Percentiles rank a stretch among this genome's conserved stretches.
These are phyloP conservation scores for Urocynchramus pylzowi DNA, from an alignment of 2,113 vertebrate species.

Conservation along the genomic window DNA sequence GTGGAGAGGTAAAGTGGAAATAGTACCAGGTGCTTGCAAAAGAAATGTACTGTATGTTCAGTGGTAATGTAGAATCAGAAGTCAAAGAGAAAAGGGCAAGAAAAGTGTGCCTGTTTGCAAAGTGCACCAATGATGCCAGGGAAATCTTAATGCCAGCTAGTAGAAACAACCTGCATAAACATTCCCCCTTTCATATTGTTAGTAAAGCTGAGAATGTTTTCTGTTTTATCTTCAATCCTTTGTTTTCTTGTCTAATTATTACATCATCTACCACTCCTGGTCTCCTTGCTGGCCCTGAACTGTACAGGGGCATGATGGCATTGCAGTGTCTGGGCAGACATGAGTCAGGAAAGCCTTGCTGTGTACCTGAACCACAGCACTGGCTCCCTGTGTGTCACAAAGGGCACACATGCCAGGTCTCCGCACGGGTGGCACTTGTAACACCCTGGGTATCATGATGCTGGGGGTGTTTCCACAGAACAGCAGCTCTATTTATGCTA, in stretches of 20 bases:
- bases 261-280: background rate
- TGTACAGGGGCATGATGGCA: too few species aligned
- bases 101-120: background rate
- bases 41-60: background rate
- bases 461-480: background rate
- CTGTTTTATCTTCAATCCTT: background rate
- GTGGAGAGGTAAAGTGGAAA: background rate
- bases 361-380: background rate
- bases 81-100: background rate
- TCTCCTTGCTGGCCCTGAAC: background rate
- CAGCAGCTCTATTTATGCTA: background rate
- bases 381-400: background rate
- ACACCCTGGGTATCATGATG: fast-evolving
- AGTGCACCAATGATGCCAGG: background rate
- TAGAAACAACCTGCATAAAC: background rate
- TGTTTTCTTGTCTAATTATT: background rate
- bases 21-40: fast-evolving
- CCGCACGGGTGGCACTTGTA: background rate
- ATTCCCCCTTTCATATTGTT: background rate
- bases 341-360: background rate
- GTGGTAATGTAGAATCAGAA: background rate
- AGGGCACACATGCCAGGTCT: fast-evolving
- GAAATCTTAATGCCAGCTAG: background rate
- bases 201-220: background rate
- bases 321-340: background rate